These are phyloP conservation scores for Terebella lapidaria DNA, from an alignment of 2,888 invertebrate species.

Conservation along the genomic window DNA sequence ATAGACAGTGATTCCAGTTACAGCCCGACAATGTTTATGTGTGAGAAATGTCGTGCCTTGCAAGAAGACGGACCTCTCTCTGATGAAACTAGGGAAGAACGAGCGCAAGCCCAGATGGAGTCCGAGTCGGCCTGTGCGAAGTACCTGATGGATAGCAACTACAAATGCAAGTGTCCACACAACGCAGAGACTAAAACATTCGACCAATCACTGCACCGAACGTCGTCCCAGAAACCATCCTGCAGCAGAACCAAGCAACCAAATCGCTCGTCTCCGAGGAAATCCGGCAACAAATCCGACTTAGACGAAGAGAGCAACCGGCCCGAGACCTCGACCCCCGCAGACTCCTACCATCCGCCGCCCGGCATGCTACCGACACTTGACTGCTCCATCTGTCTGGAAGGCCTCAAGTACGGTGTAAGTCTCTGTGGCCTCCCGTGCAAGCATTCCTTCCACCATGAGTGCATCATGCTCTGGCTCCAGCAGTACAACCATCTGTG, in stretches of 20 bases:
- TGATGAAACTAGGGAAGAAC: conserved; percentile 10
- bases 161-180: conserved; percentile 28
- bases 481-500: conserved; percentile 58
- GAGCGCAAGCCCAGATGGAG: conserved; percentile 18
- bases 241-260: too few relatives aligned
- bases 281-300: too few relatives aligned
- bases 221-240: too few relatives aligned
- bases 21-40: conserved; percentile 22
- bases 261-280: background rate
- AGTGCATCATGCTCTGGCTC: conserved; percentile 58
- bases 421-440: conserved; percentile 57
- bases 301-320: too few relatives aligned
- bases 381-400: conserved; percentile 58
- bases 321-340: background rate
- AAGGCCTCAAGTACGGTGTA: conserved; percentile 49
- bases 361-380: conserved; percentile 46
- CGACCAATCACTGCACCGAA: background rate
- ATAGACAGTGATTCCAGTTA: background rate
- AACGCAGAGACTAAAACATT: background rate
- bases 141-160: conserved; percentile 33
- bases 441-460: conserved; percentile 57
- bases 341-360: conserved; percentile 27
- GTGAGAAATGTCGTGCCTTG: conserved; percentile 26
- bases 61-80: conserved; percentile 9
- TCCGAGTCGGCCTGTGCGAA: conserved; percentile 27